Percentiles rank a stretch among this genome's conserved stretches.
phyloP scores from a whole-genome alignment of 2,797 vertebrate species.

The Cephalopachus bancanus region DNA sequence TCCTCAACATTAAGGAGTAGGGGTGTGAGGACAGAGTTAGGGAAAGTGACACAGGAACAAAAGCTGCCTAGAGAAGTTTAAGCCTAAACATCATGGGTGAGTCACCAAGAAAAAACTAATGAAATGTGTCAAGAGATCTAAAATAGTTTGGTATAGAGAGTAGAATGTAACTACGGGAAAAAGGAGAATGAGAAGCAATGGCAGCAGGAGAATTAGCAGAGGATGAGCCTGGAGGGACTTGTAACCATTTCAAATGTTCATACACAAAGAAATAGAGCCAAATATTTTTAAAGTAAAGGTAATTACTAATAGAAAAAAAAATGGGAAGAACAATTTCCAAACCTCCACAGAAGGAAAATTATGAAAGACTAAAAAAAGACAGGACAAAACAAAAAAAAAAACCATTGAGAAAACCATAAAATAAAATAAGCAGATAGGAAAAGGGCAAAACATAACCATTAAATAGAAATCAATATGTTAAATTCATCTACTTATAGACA shows the following conservation, averaged over 20 bases:
- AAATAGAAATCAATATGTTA: background rate
- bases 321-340: background rate
- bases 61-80: slow-evolving; percentile 2
- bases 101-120: slow-evolving; percentile 1
- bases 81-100: slow-evolving; percentile 19
- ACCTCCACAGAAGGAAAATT: background rate
- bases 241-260: background rate
- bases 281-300: background rate
- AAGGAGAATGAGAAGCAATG: background rate
- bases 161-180: background rate
- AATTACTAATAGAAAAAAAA: slow-evolving; percentile 20
- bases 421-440: slow-evolving; percentile 7
- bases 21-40: background rate
- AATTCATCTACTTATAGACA: background rate
- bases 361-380: background rate
- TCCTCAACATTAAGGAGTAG: background rate
- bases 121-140: background rate
- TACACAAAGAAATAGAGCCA: background rate
- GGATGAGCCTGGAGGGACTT: background rate
- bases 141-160: background rate
- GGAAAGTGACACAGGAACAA: background rate
- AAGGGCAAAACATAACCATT: background rate
- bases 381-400: background rate
- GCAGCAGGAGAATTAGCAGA: background rate
- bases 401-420: background rate